A percentile compares a stretch with the other conserved stretches of the same genome.
Evolutionary conservation across 1,140 invertebrate species (phyloP).

Genomic region (Triops cancriformis): DNA sequence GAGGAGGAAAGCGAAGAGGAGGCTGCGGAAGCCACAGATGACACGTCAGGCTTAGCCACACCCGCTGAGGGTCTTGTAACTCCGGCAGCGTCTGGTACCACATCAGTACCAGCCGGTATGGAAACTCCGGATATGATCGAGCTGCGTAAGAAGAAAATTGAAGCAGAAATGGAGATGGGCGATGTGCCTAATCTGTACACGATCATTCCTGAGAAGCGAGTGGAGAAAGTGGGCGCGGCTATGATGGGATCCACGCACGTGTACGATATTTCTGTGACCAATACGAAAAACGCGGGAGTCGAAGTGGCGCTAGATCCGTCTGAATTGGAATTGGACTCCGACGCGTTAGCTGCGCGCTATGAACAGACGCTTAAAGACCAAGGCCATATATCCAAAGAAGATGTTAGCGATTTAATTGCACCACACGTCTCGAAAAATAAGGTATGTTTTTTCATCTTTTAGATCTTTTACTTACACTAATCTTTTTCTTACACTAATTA

Average conservation of each 20-base stretch:
- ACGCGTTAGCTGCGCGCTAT: conserved; percentile 92
- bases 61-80: conserved; percentile 84
- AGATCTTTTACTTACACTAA: background rate
- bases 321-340: conserved; percentile 86
- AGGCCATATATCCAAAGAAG: conserved; percentile 81
- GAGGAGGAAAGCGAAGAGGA: conserved; percentile 61
- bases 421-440: conserved; percentile 94
- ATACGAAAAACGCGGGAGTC: conserved; percentile 22
- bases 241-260: conserved; percentile 97
- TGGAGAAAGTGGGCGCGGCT: conserved; percentile 73
- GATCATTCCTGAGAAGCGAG: conserved; percentile 87
- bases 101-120: conserved; percentile 86
- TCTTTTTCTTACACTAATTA: conserved; percentile 20
- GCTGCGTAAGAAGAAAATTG: conserved; percentile 91
- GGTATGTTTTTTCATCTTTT: conserved; percentile 42
- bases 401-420: conserved; percentile 95
- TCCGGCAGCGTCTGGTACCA: conserved; percentile 74
- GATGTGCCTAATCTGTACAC: conserved; percentile 88
- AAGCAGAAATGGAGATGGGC: conserved; percentile 91
- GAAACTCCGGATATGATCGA: conserved; percentile 99
- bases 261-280: conserved; percentile 69
- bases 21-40: conserved; percentile 48
- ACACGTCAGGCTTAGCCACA: conserved; percentile 62
- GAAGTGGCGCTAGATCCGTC: conserved; percentile 87
- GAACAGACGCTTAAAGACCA: conserved; percentile 92